Evolutionary conservation across 2,113 vertebrate species (phyloP), one percentile per base, ranked within the genome.

Genomic region (Tiliqua scincoides): DNA sequence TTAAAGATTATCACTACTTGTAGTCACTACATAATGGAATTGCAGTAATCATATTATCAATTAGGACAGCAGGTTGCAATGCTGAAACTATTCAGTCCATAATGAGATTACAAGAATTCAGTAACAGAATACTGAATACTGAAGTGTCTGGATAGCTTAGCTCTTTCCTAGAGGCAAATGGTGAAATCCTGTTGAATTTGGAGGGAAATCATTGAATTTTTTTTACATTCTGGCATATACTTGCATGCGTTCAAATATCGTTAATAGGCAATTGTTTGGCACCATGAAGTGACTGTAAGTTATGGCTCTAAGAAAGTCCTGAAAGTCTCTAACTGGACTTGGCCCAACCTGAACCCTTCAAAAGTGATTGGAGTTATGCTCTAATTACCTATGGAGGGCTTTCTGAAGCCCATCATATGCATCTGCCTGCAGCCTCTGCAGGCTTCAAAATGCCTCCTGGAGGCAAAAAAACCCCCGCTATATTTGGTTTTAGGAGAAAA

Each of bases 31-130:
- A 25, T 80, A 37, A 57, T 32, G 52, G 65, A 65, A 43, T 89
- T 43, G 2, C 0, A 70, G 3, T 12, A 6, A 76, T 43, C 8
- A 0, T 73, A 40, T 48, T 32, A 0, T 2, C 0, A n/a, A 3
- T 74, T 71, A 86, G 65, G 21, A 76, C n/a, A 76, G 73, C 43
- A 63, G 61, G 20, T 20, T 3, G 37, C 6, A 79, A 81, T 3
- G 20, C 48, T 67, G 85, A 89, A 20, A 5, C 3, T 79, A 63
- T 18, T 59, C 23, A 82, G 59, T n/a, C 10, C 79, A 88, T 27
- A 75, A 15, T 1, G 40, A 57, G 2, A 25, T 17, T 40, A 37
- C 15, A 40, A 80, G 17, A 23, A 80, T 80, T 48, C 0, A 20
- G 0, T 18, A 0, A 15, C 0, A 54, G 25, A 71, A 79, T 63